Evolutionary conservation across 2,888 invertebrate genomes (phyloP), one percentile per base, ranked within the genome.

Genomic region (Tolmerus cingulatus): DNA sequence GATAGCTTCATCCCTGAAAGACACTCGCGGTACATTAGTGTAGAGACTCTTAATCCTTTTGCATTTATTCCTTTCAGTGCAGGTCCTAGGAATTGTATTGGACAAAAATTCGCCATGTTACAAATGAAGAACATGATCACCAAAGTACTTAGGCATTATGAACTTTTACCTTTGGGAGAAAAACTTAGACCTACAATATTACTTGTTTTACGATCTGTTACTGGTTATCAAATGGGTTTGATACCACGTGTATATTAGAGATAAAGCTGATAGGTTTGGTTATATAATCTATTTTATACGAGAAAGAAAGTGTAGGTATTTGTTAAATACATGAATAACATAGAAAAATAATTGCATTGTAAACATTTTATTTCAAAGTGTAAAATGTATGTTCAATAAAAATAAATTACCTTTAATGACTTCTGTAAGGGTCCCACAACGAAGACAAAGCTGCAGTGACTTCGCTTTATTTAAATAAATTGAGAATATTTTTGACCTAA

Each of bases 11-110:
- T 89, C 79, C 92, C 92, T 0, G 92, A 92, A 77, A 90, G 92
- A 2, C 91, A 91, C 87, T 51, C 90, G 14, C 93, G 93, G 0
- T 94, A 95, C 88, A 93, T 93, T 89, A 30, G 88, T 8, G 74
- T 88, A 0, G 89, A 89, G 5, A 89, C 87, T 14, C 89, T 89
- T 8, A 85, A 89, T 16, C 89, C 89, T 3, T 91, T 89, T 66
- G 90, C 90, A 55, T 91, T 90, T 88, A 91, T 92, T 88, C 92
- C 92, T 0, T 92, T 92, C 57, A 92, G 92, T 88, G 92, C 92
- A 9, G 92, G 92, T 0, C 91, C 92, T 9, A 90, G 92, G 16
- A 92, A 92, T 88, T 92, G 92, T 86, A 92, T 92, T 88, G 92
- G 92, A 0, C 92, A 92, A 87, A 91, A 91, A 88, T 92, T 91